Percentiles rank a stretch among this genome's conserved stretches.
These are phyloP conservation scores for Sebastes kiyomatsui DNA, from an alignment of 2,797 vertebrate species.

Conservation along the genomic window DNA sequence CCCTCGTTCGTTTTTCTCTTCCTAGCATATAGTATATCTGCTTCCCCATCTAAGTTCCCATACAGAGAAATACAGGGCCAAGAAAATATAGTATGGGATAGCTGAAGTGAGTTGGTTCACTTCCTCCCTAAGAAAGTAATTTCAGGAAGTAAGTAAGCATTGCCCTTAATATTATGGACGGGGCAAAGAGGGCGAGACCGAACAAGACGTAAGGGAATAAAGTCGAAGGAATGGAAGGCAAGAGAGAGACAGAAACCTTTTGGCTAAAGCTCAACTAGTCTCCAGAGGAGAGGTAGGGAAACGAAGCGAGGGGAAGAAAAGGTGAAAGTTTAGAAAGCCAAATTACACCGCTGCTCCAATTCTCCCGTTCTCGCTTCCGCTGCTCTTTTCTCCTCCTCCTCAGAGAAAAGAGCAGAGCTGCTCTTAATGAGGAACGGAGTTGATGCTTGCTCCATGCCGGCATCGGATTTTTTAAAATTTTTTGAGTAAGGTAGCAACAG, in stretches of 20 bases:
- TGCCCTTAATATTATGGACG: slow-evolving; percentile 15
- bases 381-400: slow-evolving; percentile 20
- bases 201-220: slow-evolving; percentile 31
- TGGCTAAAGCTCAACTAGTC: slow-evolving; percentile 23
- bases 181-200: slow-evolving; percentile 5
- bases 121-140: slow-evolving; percentile 9
- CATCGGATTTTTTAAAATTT: background rate
- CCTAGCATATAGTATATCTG: background rate
- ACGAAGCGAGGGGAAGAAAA: slow-evolving; percentile 28
- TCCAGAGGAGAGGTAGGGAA: slow-evolving; percentile 9
- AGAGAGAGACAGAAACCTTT: slow-evolving; percentile 40
- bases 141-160: background rate
- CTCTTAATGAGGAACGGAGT: slow-evolving; percentile 48
- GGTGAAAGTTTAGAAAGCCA: slow-evolving; percentile 55
- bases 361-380: slow-evolving; percentile 24
- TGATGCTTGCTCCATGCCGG: slow-evolving; percentile 27
- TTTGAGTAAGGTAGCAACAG: slow-evolving; percentile 11
- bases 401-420: slow-evolving; percentile 17
- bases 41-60: slow-evolving; percentile 3
- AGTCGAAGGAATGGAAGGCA: slow-evolving; percentile 52
- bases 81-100: background rate
- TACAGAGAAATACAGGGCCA: background rate
- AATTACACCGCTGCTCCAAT: slow-evolving; percentile 39
- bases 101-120: background rate
- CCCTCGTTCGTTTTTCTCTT: slow-evolving; percentile 14